Percentiles rank a stretch among this genome's conserved stretches.
These are phyloP conservation scores for Antigone vipio DNA, from an alignment of 2,113 vertebrate species.

Conservation along the genomic window DNA sequence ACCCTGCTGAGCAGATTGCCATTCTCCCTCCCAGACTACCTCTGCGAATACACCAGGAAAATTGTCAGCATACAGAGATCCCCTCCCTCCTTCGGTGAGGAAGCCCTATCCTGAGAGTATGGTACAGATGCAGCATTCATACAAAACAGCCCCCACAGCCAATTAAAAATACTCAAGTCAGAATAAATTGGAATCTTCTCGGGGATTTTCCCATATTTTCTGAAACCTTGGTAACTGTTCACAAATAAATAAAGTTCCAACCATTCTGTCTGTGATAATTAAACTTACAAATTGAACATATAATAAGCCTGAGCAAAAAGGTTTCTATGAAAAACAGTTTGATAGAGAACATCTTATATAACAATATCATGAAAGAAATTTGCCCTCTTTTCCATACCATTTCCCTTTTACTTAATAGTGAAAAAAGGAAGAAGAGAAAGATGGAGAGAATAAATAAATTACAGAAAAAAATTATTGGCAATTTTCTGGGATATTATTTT, in stretches of 20 bases:
- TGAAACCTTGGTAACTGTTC: neutral
- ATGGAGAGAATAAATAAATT: neutral
- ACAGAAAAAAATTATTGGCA: neutral
- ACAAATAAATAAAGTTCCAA: neutral
- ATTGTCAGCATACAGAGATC: neutral
- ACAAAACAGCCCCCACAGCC: neutral
- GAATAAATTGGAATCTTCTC: neutral
- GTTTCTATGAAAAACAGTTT: neutral
- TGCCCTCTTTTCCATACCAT: neutral
- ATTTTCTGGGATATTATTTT: neutral
- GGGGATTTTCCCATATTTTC: neutral
- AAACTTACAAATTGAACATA: neutral
- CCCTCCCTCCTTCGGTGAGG: neutral
- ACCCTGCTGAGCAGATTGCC: neutral
- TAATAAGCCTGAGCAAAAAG: neutral
- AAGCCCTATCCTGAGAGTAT: neutral
- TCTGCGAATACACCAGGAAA: neutral
- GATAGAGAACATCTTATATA: neutral
- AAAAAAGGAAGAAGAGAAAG: neutral
- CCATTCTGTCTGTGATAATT: neutral
- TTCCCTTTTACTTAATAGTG: neutral
- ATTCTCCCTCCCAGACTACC: neutral
- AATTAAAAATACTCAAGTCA: neutral
- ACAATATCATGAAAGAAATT: neutral
- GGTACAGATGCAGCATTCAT: neutral